Percentiles rank a stretch among this genome's conserved stretches.
phyloP scores from a whole-genome alignment of 2,888 invertebrate species.

The Limnephilus rhombicus region DNA sequence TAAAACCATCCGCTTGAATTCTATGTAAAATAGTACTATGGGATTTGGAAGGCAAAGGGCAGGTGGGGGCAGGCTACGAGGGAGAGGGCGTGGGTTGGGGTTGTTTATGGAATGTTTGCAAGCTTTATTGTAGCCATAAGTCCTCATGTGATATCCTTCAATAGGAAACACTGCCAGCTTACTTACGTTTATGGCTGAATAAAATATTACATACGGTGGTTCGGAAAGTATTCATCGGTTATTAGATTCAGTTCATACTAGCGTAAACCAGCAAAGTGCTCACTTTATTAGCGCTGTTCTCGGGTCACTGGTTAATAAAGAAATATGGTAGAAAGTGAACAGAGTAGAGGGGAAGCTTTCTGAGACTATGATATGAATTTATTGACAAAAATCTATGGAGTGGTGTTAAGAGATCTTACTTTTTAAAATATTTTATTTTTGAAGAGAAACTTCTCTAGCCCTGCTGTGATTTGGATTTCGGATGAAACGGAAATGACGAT shows the following conservation, averaged over 20 bases:
- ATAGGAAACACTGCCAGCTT: conserved; percentile 11
- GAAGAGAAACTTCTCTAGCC: too few species aligned
- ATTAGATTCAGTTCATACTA: not conserved
- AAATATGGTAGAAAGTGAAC: too few species aligned
- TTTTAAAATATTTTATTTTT: too few species aligned
- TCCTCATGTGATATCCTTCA: not conserved
- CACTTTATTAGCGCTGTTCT: too few species aligned
- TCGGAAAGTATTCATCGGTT: not conserved
- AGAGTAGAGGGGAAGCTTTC: too few species aligned
- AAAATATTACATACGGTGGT: not conserved
- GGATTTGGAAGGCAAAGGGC: not conserved
- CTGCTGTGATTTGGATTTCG: too few species aligned
- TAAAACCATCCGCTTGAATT: not conserved
- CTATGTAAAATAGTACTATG: not conserved
- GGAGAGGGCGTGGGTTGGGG: too few species aligned
- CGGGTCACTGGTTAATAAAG: too few species aligned
- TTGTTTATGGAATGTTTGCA: conserved; percentile 23
- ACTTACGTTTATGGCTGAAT: conserved; percentile 4
- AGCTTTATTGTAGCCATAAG: conserved; percentile 12
- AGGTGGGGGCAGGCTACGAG: not conserved
- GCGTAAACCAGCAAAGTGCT: not conserved
- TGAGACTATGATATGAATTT: too few species aligned
- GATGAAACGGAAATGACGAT: too few species aligned
- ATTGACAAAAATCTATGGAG: too few species aligned
- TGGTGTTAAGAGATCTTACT: too few species aligned